A percentile compares a stretch with the other conserved stretches of the same genome.
Evolutionary conservation across 2,888 invertebrate species (phyloP).

Genomic region (Heliconius hortense): DNA sequence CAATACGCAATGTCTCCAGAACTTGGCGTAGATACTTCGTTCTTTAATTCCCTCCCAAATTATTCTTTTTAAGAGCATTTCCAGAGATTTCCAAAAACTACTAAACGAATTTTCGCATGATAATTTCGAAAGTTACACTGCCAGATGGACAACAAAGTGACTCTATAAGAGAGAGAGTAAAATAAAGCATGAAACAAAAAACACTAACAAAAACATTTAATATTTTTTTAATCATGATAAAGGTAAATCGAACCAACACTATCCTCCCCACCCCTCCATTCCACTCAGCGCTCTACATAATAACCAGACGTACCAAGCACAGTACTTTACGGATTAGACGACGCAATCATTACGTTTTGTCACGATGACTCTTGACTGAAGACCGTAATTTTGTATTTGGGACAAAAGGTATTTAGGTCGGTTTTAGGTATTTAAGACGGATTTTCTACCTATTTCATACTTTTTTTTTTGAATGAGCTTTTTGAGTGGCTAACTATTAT

Average conservation of each 20-base stretch:
- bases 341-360: conserved; percentile 38
- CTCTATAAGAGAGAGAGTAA: too few species aligned
- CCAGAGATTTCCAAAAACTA: too few species aligned
- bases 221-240: too few species aligned
- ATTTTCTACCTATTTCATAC: not conserved
- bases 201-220: too few species aligned
- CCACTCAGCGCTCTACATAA: not conserved
- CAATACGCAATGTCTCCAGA: too few species aligned
- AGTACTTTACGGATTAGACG: conserved; percentile 9
- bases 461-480: not conserved
- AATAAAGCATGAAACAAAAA: too few species aligned
- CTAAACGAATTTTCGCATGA: too few species aligned
- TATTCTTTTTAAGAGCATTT: too few species aligned
- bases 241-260: not conserved
- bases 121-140: too few species aligned
- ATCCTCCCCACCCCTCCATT: not conserved
- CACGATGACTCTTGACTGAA: conserved; percentile 48
- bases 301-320: not conserved
- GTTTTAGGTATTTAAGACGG: conserved; percentile 13
- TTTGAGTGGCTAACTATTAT: not conserved
- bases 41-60: too few species aligned
- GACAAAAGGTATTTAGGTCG: conserved; percentile 40
- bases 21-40: too few species aligned
- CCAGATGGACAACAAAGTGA: too few species aligned
- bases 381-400: conserved; percentile 43